Evolutionary conservation across 2,888 invertebrate genomes (phyloP).

Genomic region (Opisthograptis luteolata): DNA sequence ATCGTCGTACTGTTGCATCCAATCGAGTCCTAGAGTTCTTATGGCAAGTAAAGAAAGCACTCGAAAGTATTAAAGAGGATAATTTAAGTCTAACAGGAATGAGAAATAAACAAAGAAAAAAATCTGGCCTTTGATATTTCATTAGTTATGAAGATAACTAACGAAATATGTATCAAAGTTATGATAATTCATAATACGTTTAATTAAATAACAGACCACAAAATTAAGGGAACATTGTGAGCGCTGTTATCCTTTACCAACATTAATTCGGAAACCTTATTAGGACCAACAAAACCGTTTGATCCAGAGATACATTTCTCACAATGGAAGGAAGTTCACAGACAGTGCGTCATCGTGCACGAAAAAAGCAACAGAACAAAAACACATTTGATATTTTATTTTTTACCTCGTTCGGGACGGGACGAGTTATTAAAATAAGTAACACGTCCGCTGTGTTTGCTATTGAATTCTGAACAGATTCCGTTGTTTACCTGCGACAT

Average conservation of each 20-base stretch:
- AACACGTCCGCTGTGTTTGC: conserved; percentile 40
- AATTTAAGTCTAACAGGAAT: too few species aligned
- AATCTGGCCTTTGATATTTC: too few species aligned
- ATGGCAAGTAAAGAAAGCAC: too few species aligned
- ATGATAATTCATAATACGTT: background rate
- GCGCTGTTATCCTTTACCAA: conserved; percentile 21
- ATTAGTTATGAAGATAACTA: too few species aligned
- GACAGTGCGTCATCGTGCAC: conserved; percentile 73
- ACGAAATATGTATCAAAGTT: background rate
- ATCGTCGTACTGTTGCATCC: too few species aligned
- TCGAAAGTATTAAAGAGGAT: too few species aligned
- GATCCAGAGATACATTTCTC: conserved; percentile 55
- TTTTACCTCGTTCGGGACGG: conserved; percentile 48
- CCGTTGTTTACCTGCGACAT: conserved; percentile 25
- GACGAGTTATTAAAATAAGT: conserved; percentile 50
- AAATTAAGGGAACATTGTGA: conserved; percentile 27
- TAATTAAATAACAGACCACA: conserved; percentile 5
- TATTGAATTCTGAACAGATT: conserved; percentile 23
- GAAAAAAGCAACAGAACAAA: conserved; percentile 52
- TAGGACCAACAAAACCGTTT: conserved; percentile 38
- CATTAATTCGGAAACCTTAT: conserved; percentile 32
- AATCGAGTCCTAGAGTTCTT: too few species aligned
- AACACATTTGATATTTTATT: conserved; percentile 57
- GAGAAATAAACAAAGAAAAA: too few species aligned
- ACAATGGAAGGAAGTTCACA: conserved; percentile 82